Percentiles rank a stretch among this genome's conserved stretches.
Conservation (phyloP, 2,888 invertebrate genomes). For the Cheilosia scutellata region DNA sequence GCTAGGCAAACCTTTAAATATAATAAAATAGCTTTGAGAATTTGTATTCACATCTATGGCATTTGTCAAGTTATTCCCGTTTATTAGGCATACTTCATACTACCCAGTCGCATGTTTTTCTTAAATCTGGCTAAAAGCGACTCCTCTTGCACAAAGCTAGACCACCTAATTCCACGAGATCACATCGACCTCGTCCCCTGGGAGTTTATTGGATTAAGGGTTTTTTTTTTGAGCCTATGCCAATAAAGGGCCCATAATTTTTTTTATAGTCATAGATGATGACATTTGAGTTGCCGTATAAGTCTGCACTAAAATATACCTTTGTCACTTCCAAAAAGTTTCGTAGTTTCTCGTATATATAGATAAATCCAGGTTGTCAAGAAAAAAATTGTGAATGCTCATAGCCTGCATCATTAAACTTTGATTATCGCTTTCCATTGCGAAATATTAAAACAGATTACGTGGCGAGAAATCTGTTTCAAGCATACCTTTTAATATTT, state of each 20-base stretch:
- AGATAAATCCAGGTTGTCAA: slow-evolving; percentile 2
- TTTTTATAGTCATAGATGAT: slow-evolving; percentile 64
- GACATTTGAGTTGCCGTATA: slow-evolving; percentile 52
- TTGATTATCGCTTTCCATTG: slow-evolving; percentile 47
- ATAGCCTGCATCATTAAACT: slow-evolving; percentile 47
- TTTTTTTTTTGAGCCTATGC: slow-evolving; percentile 49
- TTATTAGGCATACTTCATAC: slow-evolving; percentile 28
- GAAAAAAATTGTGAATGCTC: slow-evolving; percentile 54
- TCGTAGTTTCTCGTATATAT: background rate
- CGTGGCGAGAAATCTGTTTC: slow-evolving; percentile 34
- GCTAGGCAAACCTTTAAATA: slow-evolving; percentile 38
- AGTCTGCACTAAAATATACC: slow-evolving; percentile 53
- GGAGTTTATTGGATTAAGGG: slow-evolving; percentile 26
- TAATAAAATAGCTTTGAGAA: slow-evolving; percentile 58
- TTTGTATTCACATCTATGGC: slow-evolving; percentile 61
- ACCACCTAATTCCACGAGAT: slow-evolving; percentile 9
- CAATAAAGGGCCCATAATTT: slow-evolving; percentile 55
- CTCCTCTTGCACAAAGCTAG: slow-evolving; percentile 5
- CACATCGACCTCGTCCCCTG: background rate
- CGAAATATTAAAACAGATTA: slow-evolving; percentile 29
- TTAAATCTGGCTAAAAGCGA: slow-evolving; percentile 50
- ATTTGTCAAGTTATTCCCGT: slow-evolving; percentile 64
- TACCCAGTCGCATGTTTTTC: slow-evolving; percentile 29
- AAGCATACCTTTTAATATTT: slow-evolving; percentile 56
- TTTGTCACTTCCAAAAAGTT: slow-evolving; percentile 44